Evolutionary conservation across 2,113 vertebrate species (phyloP), one percentile per base, ranked within the genome.

Genomic region (Sardina pilchardus): DNA sequence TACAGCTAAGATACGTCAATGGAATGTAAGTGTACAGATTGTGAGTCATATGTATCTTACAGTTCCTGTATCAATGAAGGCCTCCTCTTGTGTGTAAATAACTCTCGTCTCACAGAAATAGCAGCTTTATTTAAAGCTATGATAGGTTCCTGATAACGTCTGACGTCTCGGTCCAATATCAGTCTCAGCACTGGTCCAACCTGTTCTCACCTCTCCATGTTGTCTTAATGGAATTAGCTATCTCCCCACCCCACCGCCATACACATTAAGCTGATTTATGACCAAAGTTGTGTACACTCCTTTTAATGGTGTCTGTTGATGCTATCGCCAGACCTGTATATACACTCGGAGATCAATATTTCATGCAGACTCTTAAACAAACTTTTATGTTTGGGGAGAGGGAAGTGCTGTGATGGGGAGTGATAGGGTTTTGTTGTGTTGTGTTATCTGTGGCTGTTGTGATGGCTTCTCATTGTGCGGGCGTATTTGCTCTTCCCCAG

Each of bases 361-460:
- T 39, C 71, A 78, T 36, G 71, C 71, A 34, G 30, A 78, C 30
- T 78, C 71, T 78, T 78, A 78, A 78, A 36, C 71, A 78, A 78
- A 78, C 71, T 75, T 78, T 78, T 78, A 78, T 78, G 71, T 78
- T 78, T 78, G 71, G 30, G 26, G 71, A 78, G 71, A 14, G 71
- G 30, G 71, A 16, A 34, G 71, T 17, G 10, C 3, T 17, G 71
- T 78, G 71, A 78, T 78, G 30, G 30, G 71, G 6, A 85, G 81
- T 82, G 80, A 71, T 71, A 83, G 84, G 47, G 86, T 82, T 84
- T 84, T 86, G 50, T 78, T 84, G 42, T 81, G 82, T 86, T 71
- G 53, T 3, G 56, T 44, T 78, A 43, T 44, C 53, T 83, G 81
- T 82, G 81, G 71, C 67, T 80, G 63, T 45, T 30, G 81, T 42